A percentile compares a stretch with the other conserved stretches of the same genome.
phyloP scores from a whole-genome alignment of 2,797 vertebrate species.

The Margarornis squamiger region DNA sequence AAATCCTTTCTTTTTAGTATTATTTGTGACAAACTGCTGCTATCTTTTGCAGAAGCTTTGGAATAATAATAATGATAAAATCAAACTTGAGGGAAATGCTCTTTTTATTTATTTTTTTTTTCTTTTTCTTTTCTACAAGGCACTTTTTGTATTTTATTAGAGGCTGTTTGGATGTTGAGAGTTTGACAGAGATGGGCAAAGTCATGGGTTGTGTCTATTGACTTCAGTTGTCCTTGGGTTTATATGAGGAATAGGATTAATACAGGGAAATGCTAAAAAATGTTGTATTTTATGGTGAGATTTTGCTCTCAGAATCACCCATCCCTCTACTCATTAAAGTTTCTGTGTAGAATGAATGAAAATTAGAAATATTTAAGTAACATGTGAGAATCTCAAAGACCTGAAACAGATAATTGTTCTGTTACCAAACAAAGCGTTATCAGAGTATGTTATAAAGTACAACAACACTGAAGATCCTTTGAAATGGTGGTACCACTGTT shows the following conservation, averaged over 20 bases:
- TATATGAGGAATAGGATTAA: not conserved
- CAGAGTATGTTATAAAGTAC: not conserved
- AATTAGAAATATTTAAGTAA: not conserved
- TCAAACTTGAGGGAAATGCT: not conserved
- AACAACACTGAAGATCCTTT: not conserved
- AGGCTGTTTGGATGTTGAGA: not conserved
- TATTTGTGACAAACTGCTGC: not conserved
- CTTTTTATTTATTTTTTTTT: too few species aligned
- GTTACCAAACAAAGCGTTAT: not conserved
- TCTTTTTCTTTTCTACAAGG: not conserved
- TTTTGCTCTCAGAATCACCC: not conserved
- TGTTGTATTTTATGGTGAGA: accelerated
- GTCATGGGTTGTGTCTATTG: not conserved
- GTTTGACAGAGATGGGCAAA: not conserved
- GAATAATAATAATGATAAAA: not conserved
- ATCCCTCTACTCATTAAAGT: accelerated
- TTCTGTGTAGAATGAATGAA: not conserved
- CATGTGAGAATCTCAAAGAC: not conserved
- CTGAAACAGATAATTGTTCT: not conserved
- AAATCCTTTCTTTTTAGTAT: not conserved
- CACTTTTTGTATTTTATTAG: not conserved
- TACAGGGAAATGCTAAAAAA: not conserved
- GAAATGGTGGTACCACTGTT: accelerated
- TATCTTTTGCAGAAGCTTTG: not conserved
- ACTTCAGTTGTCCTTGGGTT: not conserved